Conservation (phyloP, 1,140 invertebrate genomes). For the Conus ventricosus region DNA sequence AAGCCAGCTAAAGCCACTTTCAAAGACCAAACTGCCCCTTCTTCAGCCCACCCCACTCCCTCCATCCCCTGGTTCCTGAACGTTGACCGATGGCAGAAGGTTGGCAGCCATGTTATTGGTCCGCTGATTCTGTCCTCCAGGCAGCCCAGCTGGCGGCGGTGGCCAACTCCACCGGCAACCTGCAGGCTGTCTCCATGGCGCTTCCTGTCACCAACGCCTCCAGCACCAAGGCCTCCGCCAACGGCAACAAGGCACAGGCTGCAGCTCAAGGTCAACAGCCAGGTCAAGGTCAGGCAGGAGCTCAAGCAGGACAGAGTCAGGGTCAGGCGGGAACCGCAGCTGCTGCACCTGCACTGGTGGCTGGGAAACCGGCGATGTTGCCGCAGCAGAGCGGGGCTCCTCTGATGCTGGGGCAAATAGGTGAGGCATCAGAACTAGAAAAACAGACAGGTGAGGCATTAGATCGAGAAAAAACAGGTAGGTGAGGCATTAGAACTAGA, state of each 20-base stretch:
- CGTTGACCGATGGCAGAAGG: no score
- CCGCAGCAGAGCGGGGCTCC: constrained; percentile 56
- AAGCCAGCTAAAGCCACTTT: no score
- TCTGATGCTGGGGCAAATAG: constrained; percentile 61
- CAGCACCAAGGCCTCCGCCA: constrained; percentile 29
- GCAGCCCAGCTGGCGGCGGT: constrained; percentile 29
- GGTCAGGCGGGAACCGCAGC: constrained; percentile 26
- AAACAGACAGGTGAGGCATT: no score
- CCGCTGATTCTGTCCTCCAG: not conserved
- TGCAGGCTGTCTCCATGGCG: constrained; percentile 40
- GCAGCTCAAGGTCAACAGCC: constrained; percentile 32
- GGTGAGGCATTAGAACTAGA: no score
- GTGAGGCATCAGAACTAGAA: constrained; percentile 35
- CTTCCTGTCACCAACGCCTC: constrained; percentile 37
- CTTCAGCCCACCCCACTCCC: no score
- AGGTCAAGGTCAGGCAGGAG: constrained; percentile 42
- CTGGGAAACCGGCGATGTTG: constrained; percentile 63
- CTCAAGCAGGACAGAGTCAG: constrained; percentile 40
- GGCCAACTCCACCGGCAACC: constrained; percentile 24
- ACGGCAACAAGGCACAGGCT: constrained; percentile 38
- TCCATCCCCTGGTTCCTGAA: no score
- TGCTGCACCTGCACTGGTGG: constrained; percentile 53
- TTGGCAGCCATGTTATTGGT: no score
- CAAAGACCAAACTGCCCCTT: no score
- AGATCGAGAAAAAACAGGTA: no score